Conservation (phyloP, 2,888 invertebrate species). For the Heliconius sara region DNA sequence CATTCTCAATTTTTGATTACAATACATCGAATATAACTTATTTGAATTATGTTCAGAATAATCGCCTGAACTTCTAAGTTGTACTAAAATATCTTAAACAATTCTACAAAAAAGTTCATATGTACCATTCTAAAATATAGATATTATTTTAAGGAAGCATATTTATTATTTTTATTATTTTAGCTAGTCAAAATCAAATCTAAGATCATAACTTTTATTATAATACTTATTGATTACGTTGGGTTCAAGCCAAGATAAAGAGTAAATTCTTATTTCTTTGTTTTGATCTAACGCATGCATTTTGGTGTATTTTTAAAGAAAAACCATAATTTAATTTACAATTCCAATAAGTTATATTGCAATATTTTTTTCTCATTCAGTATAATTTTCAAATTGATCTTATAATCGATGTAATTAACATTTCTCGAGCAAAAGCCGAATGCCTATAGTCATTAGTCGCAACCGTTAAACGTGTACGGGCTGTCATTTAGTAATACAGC, state of each 20-base stretch:
- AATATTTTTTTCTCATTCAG: not conserved
- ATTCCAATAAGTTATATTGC: not conserved
- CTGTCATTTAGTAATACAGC: conserved; percentile 45
- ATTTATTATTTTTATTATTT: no score
- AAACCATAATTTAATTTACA: not conserved
- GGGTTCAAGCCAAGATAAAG: no score
- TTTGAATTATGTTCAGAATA: not conserved
- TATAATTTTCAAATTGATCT: not conserved
- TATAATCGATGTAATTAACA: conserved; percentile 20
- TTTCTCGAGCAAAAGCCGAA: conserved; percentile 1
- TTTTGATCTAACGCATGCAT: not conserved
- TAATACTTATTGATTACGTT: no score
- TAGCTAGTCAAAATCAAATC: no score
- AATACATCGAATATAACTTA: not conserved
- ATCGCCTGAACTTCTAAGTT: not conserved
- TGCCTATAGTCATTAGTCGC: conserved; percentile 34
- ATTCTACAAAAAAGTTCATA: no score
- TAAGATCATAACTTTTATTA: no score
- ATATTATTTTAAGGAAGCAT: no score
- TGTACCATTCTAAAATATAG: no score
- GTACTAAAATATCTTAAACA: no score
- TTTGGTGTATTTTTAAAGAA: not conserved
- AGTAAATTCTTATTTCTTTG: not conserved
- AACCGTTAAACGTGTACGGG: conserved; percentile 33
- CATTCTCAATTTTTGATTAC: not conserved